These are phyloP conservation scores for Daphoenositta chrysoptera DNA, from an alignment of 2,113 vertebrate species.

Conservation along the genomic window DNA sequence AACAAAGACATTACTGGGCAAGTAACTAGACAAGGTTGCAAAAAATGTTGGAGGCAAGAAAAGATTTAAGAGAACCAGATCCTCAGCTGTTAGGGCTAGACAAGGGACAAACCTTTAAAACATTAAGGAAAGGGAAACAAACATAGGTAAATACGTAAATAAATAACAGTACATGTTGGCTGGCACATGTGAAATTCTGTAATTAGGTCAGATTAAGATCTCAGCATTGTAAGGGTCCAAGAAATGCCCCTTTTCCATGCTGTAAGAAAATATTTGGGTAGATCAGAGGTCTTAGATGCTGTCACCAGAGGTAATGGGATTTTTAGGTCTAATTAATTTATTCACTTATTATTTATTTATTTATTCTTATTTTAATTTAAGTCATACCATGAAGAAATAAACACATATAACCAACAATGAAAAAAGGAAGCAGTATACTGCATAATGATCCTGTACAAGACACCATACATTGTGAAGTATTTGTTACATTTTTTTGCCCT, in stretches of 20 bases:
- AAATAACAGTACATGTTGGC: background rate
- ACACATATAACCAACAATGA: background rate
- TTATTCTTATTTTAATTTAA: background rate
- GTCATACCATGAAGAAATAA: background rate
- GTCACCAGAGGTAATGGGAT: background rate
- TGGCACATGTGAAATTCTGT: background rate
- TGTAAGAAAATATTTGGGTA: background rate
- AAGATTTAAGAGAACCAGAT: background rate
- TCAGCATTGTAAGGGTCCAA: background rate
- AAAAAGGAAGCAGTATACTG: background rate
- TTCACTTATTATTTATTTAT: no score
- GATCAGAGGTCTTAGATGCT: background rate
- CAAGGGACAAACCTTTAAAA: background rate
- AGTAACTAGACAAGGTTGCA: background rate
- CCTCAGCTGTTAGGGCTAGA: background rate
- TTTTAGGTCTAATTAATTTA: background rate
- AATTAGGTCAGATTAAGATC: background rate
- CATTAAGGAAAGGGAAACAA: background rate
- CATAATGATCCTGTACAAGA: background rate
- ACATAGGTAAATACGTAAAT: background rate
- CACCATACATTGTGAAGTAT: background rate
- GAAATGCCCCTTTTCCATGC: background rate
- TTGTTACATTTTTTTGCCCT: background rate
- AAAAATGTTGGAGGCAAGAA: background rate
- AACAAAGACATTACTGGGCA: background rate